Evolutionary conservation across 2,888 invertebrate genomes (phyloP), one percentile per base, ranked within the genome.

Genomic region (Drosophila meridionalis): DNA sequence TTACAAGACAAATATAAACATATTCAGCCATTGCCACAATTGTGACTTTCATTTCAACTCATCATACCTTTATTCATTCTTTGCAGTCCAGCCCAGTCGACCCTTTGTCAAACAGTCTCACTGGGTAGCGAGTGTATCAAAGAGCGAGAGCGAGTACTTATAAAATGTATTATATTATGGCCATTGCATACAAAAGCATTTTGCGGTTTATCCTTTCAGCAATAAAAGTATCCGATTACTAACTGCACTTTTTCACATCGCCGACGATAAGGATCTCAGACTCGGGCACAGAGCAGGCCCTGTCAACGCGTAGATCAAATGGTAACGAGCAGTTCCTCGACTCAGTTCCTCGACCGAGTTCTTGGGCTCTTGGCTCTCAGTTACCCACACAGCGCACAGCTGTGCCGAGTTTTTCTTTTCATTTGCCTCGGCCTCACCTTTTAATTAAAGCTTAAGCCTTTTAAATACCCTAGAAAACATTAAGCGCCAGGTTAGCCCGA

Each of bases 151-250:
- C 4, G 26, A 8, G 34, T 20, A 71, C 85, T 68, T 75, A 85
- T 85, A 82, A 80, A 86, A 76, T 86, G 82, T 83, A 88, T 81
- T 83, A 76, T 81, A 81, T 73, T 67, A 73, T 80, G 71, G 69
- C 34, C 72, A 79, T 66, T 61, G 76, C 69, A 83, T 77, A 87
- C 83, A 60, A 82, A 80, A 83, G 80, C 87, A 84, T 85, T 89
- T 83, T 91, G 90, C 72, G 90, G 90, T 92, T 91, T 91, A 92
- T 91, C 90, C 92, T 91, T 91, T 91, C 91, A 91, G 91, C 91
- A 92, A 92, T 92, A 91, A 92, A 92, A 92, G 85, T 92, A 92
- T 92, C 92, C 90, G 84, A 91, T 92, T 92, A 92, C 92, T 90
- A 91, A 91, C 90, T 91, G 91, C 90, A 87, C 79, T 90, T 89